Conservation (phyloP, 2,797 vertebrate species). For the Scleropages formosus region DNA sequence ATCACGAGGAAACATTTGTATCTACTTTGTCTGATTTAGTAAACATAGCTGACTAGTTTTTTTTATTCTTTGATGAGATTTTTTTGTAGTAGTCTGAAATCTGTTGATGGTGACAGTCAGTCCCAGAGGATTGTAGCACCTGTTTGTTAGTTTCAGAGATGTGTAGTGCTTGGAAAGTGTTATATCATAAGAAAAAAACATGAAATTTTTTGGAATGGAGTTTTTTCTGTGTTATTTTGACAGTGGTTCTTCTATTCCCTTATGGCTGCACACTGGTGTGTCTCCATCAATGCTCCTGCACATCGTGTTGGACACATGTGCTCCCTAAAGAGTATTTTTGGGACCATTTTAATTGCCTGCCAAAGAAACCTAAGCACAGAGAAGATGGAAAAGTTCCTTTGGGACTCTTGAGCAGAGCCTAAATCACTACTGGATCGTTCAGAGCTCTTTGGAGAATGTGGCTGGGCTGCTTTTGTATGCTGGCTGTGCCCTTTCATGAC, state of each 20-base stretch:
- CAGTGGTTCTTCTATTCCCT: slow-evolving; percentile 16
- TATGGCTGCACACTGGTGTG: background rate
- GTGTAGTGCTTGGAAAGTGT: background rate
- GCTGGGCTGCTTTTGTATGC: too few relatives aligned
- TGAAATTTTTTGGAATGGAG: background rate
- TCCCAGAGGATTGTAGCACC: slow-evolving; percentile 1
- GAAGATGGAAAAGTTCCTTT: background rate
- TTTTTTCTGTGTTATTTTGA: slow-evolving; percentile 4
- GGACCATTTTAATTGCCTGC: background rate
- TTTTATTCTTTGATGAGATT: background rate
- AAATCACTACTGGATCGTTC: background rate
- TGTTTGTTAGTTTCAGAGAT: background rate
- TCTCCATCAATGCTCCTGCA: slow-evolving; percentile 6
- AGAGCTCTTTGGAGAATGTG: background rate
- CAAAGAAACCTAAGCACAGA: background rate
- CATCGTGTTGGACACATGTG: background rate
- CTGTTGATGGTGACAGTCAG: background rate
- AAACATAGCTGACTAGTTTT: slow-evolving; percentile 14
- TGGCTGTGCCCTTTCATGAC: too few relatives aligned
- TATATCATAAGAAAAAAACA: slow-evolving; percentile 19
- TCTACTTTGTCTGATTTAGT: background rate
- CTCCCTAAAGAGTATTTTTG: background rate
- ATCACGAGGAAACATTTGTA: background rate
- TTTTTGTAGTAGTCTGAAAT: background rate
- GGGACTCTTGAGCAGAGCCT: background rate